Conservation (phyloP, 2,888 invertebrate genomes). For the Apodemia duryi region DNA sequence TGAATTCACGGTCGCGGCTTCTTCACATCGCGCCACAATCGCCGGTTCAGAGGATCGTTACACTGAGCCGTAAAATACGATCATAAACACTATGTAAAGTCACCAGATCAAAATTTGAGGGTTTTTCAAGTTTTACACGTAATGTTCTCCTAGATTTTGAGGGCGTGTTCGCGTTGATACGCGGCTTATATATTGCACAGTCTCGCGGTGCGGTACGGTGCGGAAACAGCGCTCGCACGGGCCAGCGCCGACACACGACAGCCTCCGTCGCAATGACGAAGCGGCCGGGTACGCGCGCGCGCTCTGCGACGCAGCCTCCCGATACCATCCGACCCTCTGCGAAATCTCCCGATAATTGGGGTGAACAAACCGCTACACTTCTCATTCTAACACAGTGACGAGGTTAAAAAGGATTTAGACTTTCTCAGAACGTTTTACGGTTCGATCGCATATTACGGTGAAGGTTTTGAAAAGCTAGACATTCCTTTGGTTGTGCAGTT, state of each 20-base stretch:
- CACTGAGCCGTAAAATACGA: slow-evolving; percentile 79
- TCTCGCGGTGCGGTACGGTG: slow-evolving; percentile 46
- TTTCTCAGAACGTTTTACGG: slow-evolving; percentile 66
- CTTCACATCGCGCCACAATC: slow-evolving; percentile 79
- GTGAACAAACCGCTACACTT: slow-evolving; percentile 74
- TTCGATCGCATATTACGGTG: slow-evolving; percentile 54
- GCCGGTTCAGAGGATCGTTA: slow-evolving; percentile 83
- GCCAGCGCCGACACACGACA: slow-evolving; percentile 75
- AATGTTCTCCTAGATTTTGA: slow-evolving; percentile 36
- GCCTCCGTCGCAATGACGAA: slow-evolving; percentile 78
- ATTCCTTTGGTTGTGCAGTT: slow-evolving; percentile 34
- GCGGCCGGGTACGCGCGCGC: slow-evolving; percentile 77
- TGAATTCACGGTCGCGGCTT: slow-evolving; percentile 67
- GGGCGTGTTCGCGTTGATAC: slow-evolving; percentile 40
- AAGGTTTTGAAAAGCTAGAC: slow-evolving; percentile 47
- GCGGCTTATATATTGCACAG: slow-evolving; percentile 9
- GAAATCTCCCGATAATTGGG: slow-evolving; percentile 61
- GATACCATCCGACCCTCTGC: slow-evolving; percentile 58
- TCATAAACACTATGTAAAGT: slow-evolving; percentile 77
- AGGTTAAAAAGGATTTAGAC: slow-evolving; percentile 76
- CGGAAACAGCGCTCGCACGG: slow-evolving; percentile 67
- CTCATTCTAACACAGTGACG: slow-evolving; percentile 73
- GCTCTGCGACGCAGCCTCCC: slow-evolving; percentile 71
- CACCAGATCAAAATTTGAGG: slow-evolving; percentile 30
- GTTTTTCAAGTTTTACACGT: slow-evolving; percentile 33